phyloP scores from a whole-genome alignment of 2,888 invertebrate species.

The Eupithecia centaureata region DNA sequence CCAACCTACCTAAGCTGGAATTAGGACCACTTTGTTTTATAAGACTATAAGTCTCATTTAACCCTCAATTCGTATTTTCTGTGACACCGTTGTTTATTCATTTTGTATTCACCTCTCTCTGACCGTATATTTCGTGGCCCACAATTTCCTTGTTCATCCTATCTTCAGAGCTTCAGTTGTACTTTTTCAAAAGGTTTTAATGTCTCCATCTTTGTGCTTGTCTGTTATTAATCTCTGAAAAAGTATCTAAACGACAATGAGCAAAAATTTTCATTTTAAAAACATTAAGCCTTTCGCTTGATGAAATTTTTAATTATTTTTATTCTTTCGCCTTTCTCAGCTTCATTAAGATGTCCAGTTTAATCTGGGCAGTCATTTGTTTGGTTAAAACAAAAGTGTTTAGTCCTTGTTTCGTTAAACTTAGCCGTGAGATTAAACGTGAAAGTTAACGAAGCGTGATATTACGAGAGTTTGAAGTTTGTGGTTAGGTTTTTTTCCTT shows the following conservation, averaged over 20 bases:
- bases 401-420: constrained; percentile 31
- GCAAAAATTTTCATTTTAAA: constrained; percentile 56
- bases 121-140: constrained; percentile 49
- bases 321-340: constrained; percentile 41
- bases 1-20: not conserved
- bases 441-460: constrained; percentile 4
- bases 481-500: not conserved
- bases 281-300: constrained; percentile 60
- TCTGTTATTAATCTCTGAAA: constrained; percentile 76
- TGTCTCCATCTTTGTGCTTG: constrained; percentile 74
- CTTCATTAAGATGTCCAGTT: constrained; percentile 44
- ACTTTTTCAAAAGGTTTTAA: constrained; percentile 73
- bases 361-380: constrained; percentile 44
- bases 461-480: constrained; percentile 4
- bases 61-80: not conserved
- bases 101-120: not conserved
- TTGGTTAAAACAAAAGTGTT: constrained; percentile 41
- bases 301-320: constrained; percentile 66
- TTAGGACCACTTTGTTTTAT: not conserved
- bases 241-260: constrained; percentile 64
- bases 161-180: constrained; percentile 56
- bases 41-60: not conserved
- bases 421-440: constrained; percentile 26
- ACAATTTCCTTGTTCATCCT: constrained; percentile 66
- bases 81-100: not conserved